These are phyloP conservation scores for Phyllostomus discolor DNA, from an alignment of 2,113 vertebrate species.

Conservation along the genomic window DNA sequence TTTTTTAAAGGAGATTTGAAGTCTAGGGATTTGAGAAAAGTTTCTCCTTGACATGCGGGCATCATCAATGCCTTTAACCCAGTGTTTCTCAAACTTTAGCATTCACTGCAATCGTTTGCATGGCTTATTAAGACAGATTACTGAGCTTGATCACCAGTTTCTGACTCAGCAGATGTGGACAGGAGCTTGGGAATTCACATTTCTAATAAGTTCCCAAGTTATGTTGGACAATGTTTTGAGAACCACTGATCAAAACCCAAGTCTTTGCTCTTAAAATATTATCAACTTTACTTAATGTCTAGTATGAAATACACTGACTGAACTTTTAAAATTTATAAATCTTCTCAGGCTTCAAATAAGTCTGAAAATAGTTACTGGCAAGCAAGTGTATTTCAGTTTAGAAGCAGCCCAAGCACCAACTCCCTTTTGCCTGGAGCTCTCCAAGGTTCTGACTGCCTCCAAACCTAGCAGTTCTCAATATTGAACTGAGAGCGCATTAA, in stretches of 20 bases:
- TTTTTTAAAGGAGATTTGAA: background rate
- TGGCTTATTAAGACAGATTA: background rate
- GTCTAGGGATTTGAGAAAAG: background rate
- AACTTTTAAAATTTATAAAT: background rate
- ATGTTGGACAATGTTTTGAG: background rate
- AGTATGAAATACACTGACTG: background rate
- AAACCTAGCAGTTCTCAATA: background rate
- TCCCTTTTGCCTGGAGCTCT: constrained; percentile 37
- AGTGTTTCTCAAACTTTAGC: background rate
- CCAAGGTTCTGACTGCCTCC: constrained; percentile 60
- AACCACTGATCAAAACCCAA: constrained; percentile 4
- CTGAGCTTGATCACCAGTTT: background rate
- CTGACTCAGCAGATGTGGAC: background rate
- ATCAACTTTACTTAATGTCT: background rate
- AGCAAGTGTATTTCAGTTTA: background rate
- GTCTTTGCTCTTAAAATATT: background rate
- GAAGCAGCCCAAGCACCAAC: background rate
- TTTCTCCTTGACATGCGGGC: background rate
- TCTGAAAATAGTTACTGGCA: background rate
- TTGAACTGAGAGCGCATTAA: background rate
- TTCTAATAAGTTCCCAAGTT: background rate
- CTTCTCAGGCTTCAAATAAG: background rate
- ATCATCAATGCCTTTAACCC: background rate
- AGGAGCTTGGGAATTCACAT: background rate
- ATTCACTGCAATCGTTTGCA: background rate